These are phyloP conservation scores for Sarcoramphus papa DNA, from an alignment of 2,797 vertebrate species.

Conservation along the genomic window DNA sequence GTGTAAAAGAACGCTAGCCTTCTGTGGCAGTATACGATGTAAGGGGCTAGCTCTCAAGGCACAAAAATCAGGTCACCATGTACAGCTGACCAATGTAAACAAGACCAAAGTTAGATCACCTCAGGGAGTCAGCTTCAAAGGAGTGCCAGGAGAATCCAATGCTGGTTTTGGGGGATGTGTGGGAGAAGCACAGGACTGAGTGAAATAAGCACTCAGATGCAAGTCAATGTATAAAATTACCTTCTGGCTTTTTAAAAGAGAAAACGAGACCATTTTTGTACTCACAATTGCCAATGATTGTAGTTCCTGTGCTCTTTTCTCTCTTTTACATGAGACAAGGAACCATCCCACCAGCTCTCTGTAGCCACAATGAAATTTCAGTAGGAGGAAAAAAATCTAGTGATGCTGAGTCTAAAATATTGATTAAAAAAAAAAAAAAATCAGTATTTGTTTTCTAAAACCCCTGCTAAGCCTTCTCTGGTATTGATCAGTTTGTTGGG, in stretches of 20 bases:
- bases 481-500: not conserved
- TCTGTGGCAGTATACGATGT: rapidly evolving
- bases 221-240: not conserved
- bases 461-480: not conserved
- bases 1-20: not conserved
- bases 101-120: not conserved
- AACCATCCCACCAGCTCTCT: not conserved
- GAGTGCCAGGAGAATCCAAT: not conserved
- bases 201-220: not conserved
- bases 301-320: not conserved
- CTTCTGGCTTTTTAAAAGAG: not conserved
- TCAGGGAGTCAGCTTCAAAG: not conserved
- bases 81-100: not conserved
- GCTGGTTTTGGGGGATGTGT: not conserved
- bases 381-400: not conserved
- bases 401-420: not conserved
- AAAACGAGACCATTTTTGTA: not conserved
- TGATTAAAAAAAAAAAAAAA: not conserved
- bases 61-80: not conserved
- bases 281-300: not conserved
- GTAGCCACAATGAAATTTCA: not conserved
- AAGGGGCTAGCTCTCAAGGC: not conserved
- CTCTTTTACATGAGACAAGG: not conserved
- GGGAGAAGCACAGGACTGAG: not conserved
- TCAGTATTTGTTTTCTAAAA: not conserved